Percentiles rank a stretch among this genome's conserved stretches.
These are phyloP conservation scores for Chaenogobius annularis DNA, from an alignment of 2,113 vertebrate species.

Conservation along the genomic window DNA sequence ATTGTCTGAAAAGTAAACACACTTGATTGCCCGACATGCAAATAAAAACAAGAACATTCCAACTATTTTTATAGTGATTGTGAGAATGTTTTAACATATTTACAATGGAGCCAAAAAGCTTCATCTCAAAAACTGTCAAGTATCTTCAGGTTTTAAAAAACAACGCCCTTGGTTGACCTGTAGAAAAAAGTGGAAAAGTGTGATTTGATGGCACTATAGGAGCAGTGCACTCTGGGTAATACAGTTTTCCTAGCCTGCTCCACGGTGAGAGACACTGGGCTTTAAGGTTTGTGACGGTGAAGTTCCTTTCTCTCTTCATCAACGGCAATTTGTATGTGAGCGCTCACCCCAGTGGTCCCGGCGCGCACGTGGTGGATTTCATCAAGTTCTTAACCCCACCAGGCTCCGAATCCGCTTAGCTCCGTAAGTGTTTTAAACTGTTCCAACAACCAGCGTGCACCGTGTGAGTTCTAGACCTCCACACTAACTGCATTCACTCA, in stretches of 20 bases:
- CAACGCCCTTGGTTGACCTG: neutral
- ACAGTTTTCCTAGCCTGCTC: slow-evolving; percentile 21
- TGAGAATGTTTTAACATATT: neutral
- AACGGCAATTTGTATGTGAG: slow-evolving; percentile 75
- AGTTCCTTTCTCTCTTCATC: slow-evolving; percentile 64
- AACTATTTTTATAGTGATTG: neutral
- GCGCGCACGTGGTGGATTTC: slow-evolving; percentile 67
- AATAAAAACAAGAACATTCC: neutral
- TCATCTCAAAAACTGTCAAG: neutral
- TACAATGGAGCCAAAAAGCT: neutral
- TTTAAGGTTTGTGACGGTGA: slow-evolving; percentile 53
- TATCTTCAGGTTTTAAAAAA: neutral
- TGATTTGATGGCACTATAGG: slow-evolving; percentile 5
- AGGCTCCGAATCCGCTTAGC: slow-evolving; percentile 74
- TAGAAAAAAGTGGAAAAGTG: neutral
- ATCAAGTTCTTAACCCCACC: slow-evolving; percentile 71
- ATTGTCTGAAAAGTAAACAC: neutral
- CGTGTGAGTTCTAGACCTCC: slow-evolving; percentile 46
- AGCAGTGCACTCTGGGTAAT: slow-evolving; percentile 42
- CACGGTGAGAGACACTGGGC: slow-evolving; percentile 24
- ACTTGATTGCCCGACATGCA: neutral
- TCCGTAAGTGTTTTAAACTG: slow-evolving; percentile 73
- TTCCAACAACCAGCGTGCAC: slow-evolving; percentile 62
- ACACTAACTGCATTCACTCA: slow-evolving; percentile 58
- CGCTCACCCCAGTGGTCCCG: slow-evolving; percentile 62